These are phyloP conservation scores for Coboldia fuscipes DNA, from an alignment of 1,140 invertebrate species.

Conservation along the genomic window DNA sequence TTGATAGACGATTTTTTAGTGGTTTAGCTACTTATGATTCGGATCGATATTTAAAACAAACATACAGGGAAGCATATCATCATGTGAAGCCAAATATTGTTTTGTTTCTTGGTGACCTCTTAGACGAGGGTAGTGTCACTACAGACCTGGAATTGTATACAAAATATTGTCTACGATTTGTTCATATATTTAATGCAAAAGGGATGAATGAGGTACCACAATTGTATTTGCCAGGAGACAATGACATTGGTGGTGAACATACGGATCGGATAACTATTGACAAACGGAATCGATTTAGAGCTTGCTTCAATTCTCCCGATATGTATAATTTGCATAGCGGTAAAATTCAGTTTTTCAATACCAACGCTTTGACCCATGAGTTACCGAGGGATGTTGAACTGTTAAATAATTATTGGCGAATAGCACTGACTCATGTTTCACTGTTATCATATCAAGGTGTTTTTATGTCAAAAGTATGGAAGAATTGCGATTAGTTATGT, in stretches of 20 bases:
- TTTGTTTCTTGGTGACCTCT: constrained; percentile 74
- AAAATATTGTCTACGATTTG: constrained; percentile 42
- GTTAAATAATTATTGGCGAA: constrained; percentile 31
- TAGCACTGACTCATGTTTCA: constrained; percentile 49
- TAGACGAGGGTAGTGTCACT: constrained; percentile 77
- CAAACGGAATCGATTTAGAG: constrained; percentile 58
- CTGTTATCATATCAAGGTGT: constrained; percentile 34
- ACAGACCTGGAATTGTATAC: constrained; percentile 42
- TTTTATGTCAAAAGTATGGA: constrained; percentile 34
- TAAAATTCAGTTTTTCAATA: constrained; percentile 34
- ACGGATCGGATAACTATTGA: constrained; percentile 41
- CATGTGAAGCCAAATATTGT: constrained; percentile 68
- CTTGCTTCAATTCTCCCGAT: constrained; percentile 48
- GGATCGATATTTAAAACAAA: constrained; percentile 37
- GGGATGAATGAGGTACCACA: constrained; percentile 34
- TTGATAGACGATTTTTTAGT: constrained; percentile 14
- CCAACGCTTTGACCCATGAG: constrained; percentile 41
- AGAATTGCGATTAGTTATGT: constrained; percentile 14
- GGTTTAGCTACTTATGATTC: constrained; percentile 14
- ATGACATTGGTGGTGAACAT: constrained; percentile 85
- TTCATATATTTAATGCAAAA: constrained; percentile 42
- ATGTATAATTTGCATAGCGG: constrained; percentile 30
- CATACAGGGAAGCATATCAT: constrained; percentile 46
- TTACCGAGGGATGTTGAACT: constrained; percentile 27
- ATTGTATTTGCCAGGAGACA: constrained; percentile 79